These are phyloP conservation scores for Ptychadena robeensis DNA, from an alignment of 2,797 vertebrate genomes.

Conservation along the genomic window DNA sequence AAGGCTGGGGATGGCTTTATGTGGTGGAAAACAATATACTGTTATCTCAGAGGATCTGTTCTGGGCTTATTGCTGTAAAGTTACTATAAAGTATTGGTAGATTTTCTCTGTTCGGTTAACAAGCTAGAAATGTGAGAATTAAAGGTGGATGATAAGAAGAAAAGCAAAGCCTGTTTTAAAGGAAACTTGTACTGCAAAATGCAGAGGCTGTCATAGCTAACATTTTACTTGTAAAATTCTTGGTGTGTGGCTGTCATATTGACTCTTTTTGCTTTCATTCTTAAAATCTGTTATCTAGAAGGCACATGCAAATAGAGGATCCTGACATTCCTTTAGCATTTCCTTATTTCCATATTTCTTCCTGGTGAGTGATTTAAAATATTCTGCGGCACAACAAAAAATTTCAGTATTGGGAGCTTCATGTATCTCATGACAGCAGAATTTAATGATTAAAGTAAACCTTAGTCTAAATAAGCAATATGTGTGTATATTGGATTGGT, in stretches of 20 bases:
- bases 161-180: too few relatives aligned
- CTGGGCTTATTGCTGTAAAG: not conserved
- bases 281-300: not conserved
- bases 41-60: not conserved
- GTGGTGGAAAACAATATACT: not conserved
- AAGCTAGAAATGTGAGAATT: not conserved
- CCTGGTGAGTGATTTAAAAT: not conserved
- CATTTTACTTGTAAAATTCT: too few relatives aligned
- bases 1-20: not conserved
- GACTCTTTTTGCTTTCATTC: too few relatives aligned
- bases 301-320: not conserved
- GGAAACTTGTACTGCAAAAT: not conserved
- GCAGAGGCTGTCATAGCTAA: too few relatives aligned
- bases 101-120: not conserved
- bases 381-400: too few relatives aligned
- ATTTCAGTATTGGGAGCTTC: too few relatives aligned
- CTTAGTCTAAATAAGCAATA: too few relatives aligned
- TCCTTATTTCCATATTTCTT: not conserved
- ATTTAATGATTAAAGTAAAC: too few relatives aligned
- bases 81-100: not conserved
- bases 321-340: not conserved
- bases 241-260: too few relatives aligned
- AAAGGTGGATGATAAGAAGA: not conserved
- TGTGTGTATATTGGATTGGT: too few relatives aligned
- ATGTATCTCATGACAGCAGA: too few relatives aligned